Percentiles rank a stretch among this genome's conserved stretches.
Evolutionary conservation across 2,797 vertebrate species (phyloP).

Genomic region (Lindbergichthys nudifrons): DNA sequence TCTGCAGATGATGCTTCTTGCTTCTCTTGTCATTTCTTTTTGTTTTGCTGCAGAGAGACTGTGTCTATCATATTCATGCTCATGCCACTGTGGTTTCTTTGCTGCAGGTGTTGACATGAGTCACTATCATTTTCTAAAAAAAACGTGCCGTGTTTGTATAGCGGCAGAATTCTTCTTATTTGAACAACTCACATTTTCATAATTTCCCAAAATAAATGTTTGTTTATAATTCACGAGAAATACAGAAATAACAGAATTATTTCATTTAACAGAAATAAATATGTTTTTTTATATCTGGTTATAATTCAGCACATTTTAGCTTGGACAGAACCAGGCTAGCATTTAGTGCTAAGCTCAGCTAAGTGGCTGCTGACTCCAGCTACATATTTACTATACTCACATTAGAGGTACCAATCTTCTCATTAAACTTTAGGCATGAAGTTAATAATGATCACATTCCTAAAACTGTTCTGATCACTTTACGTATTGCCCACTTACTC

Average conservation of each 20-base stretch:
- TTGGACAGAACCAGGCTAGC: background rate
- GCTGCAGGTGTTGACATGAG: slow-evolving; percentile 17
- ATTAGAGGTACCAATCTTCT: background rate
- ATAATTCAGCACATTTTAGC: slow-evolving; percentile 3
- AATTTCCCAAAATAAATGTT: background rate
- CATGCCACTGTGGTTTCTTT: slow-evolving; percentile 18
- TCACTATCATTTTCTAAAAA: slow-evolving; percentile 21
- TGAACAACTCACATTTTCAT: background rate
- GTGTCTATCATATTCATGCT: slow-evolving; percentile 47
- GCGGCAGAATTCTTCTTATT: background rate
- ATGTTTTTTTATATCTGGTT: background rate
- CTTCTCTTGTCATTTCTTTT: slow-evolving; percentile 46
- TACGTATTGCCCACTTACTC: too few relatives aligned
- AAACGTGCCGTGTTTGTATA: background rate
- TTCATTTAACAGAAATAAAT: too few relatives aligned
- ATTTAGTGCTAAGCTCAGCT: background rate
- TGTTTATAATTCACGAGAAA: too few relatives aligned
- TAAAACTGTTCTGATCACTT: too few relatives aligned
- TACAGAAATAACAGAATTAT: too few relatives aligned
- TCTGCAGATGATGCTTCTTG: slow-evolving; percentile 35
- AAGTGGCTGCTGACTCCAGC: background rate
- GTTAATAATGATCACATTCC: fast-evolving
- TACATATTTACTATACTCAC: background rate
- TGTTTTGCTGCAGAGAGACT: slow-evolving; percentile 33
- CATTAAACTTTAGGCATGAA: background rate